These are phyloP conservation scores for Channallabes apus DNA, from an alignment of 2,797 vertebrate genomes.

Conservation along the genomic window DNA sequence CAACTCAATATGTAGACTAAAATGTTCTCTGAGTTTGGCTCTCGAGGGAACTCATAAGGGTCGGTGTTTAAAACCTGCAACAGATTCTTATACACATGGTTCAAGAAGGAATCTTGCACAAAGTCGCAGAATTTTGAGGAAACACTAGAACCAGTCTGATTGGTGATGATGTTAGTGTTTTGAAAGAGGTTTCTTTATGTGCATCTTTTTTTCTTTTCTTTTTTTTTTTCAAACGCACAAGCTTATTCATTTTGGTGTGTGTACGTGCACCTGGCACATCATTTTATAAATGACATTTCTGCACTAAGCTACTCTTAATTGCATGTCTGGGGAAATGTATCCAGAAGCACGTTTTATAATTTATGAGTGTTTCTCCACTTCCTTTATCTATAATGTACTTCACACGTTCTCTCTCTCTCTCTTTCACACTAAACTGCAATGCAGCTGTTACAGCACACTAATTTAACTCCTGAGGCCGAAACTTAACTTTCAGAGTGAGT, in stretches of 20 bases:
- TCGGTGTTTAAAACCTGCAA: background rate
- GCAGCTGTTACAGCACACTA: background rate
- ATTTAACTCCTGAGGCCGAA: background rate
- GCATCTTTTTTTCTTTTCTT: background rate
- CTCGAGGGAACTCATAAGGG: background rate
- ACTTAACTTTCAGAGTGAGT: background rate
- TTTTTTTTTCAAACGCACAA: too few species aligned
- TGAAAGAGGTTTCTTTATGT: background rate
- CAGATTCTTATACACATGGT: background rate
- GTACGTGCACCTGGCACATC: background rate
- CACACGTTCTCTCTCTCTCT: background rate
- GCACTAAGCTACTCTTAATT: background rate
- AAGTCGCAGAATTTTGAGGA: too few species aligned
- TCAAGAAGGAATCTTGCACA: background rate
- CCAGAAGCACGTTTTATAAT: background rate
- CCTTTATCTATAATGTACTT: background rate
- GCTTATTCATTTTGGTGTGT: background rate
- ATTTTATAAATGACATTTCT: slow-evolving; percentile 10
- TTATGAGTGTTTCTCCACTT: background rate
- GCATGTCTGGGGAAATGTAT: slow-evolving; percentile 4
- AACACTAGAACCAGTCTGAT: background rate
- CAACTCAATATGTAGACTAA: background rate
- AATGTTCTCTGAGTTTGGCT: background rate
- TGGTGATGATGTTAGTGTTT: background rate
- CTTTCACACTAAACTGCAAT: background rate